These are phyloP conservation scores for Oryzias dopingdopingensis DNA, from an alignment of 2,797 vertebrate genomes.

Conservation along the genomic window DNA sequence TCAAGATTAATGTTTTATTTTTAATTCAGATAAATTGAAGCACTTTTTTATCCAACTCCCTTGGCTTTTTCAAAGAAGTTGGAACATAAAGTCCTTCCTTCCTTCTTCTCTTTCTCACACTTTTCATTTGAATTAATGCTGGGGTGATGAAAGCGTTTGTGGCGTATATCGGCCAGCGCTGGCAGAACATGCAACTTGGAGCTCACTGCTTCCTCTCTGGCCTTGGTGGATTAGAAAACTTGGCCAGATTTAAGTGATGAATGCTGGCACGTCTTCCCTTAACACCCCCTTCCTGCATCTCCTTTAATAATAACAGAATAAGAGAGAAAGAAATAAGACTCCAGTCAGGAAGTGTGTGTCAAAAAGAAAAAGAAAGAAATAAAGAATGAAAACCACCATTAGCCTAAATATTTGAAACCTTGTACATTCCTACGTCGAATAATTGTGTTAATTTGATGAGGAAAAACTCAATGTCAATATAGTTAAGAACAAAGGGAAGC, in stretches of 20 bases:
- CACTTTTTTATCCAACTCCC: background rate
- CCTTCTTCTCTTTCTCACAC: background rate
- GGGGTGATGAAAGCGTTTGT: slow-evolving; percentile 38
- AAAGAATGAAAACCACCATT: slow-evolving; percentile 38
- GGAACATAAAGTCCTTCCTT: no score
- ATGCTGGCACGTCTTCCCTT: slow-evolving; percentile 40
- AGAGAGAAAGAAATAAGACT: background rate
- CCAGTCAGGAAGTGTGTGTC: slow-evolving; percentile 51
- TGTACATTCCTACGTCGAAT: slow-evolving; percentile 45
- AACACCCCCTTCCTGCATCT: slow-evolving; percentile 33
- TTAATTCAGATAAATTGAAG: background rate
- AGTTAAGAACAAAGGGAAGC: no score
- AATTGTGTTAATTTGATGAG: slow-evolving; percentile 23
- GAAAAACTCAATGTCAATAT: no score
- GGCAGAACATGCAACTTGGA: slow-evolving; percentile 31
- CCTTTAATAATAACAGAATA: slow-evolving; percentile 18
- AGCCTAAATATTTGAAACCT: slow-evolving; percentile 52
- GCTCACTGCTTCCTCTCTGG: slow-evolving; percentile 32
- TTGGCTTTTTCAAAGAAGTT: no score
- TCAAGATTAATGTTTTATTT: background rate
- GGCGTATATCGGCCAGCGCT: slow-evolving; percentile 32
- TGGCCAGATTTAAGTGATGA: slow-evolving; percentile 28
- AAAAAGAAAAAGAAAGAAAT: slow-evolving; percentile 13
- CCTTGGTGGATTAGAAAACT: slow-evolving; percentile 51
- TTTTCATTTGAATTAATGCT: slow-evolving; percentile 5